These are phyloP conservation scores for Ditula angustiorana DNA, from an alignment of 2,888 invertebrate genomes.

Conservation along the genomic window DNA sequence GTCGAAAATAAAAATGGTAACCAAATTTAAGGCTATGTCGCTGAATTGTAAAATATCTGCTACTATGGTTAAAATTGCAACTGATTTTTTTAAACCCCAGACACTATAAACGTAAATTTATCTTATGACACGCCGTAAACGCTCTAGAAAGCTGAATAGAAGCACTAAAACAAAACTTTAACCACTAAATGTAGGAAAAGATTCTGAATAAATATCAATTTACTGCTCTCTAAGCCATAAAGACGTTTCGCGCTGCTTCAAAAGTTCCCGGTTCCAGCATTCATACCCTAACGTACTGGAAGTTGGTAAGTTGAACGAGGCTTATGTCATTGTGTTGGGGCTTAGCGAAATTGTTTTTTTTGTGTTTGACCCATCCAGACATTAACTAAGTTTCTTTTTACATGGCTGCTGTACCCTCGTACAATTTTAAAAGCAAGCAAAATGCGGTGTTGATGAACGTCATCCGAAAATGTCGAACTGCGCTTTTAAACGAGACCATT, in stretches of 20 bases:
- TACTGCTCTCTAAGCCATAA: slow-evolving; percentile 65
- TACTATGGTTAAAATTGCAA: background rate
- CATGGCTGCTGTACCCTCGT: background rate
- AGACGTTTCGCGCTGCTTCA: slow-evolving; percentile 61
- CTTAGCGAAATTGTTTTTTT: slow-evolving; percentile 42
- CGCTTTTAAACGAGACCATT: slow-evolving; percentile 8
- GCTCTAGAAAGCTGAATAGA: slow-evolving; percentile 1
- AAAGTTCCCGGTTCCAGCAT: slow-evolving; percentile 54
- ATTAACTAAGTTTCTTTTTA: slow-evolving; percentile 17
- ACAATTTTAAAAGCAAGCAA: background rate
- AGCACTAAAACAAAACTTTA: slow-evolving; percentile 17
- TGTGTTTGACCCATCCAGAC: slow-evolving; percentile 16
- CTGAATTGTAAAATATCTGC: background rate
- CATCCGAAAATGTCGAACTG: slow-evolving; percentile 6
- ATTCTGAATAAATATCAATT: slow-evolving; percentile 70
- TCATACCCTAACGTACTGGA: slow-evolving; percentile 34
- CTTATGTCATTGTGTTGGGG: slow-evolving; percentile 41
- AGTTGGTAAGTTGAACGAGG: slow-evolving; percentile 26
- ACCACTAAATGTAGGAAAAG: slow-evolving; percentile 33
- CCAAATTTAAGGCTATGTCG: background rate
- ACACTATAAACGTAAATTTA: slow-evolving; percentile 12
- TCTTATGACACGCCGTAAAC: slow-evolving; percentile 29
- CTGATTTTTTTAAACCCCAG: background rate
- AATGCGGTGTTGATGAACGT: background rate
- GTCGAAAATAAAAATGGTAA: background rate